phyloP scores from a whole-genome alignment of 2,797 vertebrate species.

The Falco berigora region DNA sequence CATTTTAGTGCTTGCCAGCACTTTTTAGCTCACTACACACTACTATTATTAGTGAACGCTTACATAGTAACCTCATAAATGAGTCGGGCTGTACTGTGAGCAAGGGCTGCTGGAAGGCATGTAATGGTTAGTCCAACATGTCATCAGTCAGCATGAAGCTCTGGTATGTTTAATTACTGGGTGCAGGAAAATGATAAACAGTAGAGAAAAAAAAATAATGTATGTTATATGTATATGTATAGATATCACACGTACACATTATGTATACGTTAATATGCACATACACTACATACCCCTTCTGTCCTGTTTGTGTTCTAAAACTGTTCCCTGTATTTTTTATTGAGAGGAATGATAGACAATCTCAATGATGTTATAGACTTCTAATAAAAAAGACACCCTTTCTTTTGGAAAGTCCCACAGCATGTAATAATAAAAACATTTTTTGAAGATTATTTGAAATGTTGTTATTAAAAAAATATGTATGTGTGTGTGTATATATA shows the following conservation, averaged over 20 bases:
- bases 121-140: neutral
- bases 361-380: neutral
- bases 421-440: neutral
- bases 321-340: accelerated
- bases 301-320: neutral
- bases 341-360: neutral
- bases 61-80: neutral
- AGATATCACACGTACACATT: neutral
- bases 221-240: neutral
- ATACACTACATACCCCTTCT: neutral
- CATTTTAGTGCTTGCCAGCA: neutral
- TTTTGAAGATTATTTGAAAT: neutral
- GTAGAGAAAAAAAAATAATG: neutral
- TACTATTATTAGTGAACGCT: neutral
- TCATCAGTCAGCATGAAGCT: neutral
- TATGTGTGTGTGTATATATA: neutral
- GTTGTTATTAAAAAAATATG: neutral
- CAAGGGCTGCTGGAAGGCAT: neutral
- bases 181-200: neutral
- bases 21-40: neutral
- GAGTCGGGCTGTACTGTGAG: neutral
- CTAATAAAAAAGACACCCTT: neutral
- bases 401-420: neutral
- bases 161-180: neutral
- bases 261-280: neutral